Evolutionary conservation across 2,113 vertebrate species (phyloP), one percentile per base, ranked within the genome.

Genomic region (Sisor rabdophorus): DNA sequence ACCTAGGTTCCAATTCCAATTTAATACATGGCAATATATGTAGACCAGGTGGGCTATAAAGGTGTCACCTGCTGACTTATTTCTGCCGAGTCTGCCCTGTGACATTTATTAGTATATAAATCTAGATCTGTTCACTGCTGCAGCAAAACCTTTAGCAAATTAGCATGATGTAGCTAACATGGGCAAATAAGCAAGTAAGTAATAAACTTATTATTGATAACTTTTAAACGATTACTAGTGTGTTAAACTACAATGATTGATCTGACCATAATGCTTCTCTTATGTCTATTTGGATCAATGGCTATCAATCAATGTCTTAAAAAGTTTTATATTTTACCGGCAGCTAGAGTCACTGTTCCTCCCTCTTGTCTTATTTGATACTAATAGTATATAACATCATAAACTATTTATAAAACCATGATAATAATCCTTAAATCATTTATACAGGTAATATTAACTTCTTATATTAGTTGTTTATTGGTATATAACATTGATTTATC

Each of bases 51-150:
- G 32, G 22, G 22, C 22, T 48, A 47, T 73, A 47, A 69, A 69
- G 9, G 24, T 59, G 55, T 60, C 24, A 50, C 17, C 47, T 30
- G 16, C 44, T 69, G 47, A 73, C 24, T 30, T 20, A 60, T 28
- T 60, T 50, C 44, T 61, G 24, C 71, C 60, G 71, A 48, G 22
- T 50, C 17, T 52, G 13, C 12, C 10, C 26, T 32, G n/a, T 30
- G 50, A 50, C 36, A 60, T 50, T 61, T 52, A 69, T 69, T 69
- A 48, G 55, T 26, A 47, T 17, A 48, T 60, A 60, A 73, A 73
- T 73, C 56, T 16, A n/a, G 7, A 52, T 44, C 44, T 48, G 58
- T 56, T 30, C 22, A 73, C 22, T 48, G 16, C 32, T 59, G 71
- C 40, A 58, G 22, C 54, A 44, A 44, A 28, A 26, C 55, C 63